Percentiles rank a stretch among this genome's conserved stretches.
Conservation (phyloP, 2,797 vertebrate genomes). For the Chrosomus eos region DNA sequence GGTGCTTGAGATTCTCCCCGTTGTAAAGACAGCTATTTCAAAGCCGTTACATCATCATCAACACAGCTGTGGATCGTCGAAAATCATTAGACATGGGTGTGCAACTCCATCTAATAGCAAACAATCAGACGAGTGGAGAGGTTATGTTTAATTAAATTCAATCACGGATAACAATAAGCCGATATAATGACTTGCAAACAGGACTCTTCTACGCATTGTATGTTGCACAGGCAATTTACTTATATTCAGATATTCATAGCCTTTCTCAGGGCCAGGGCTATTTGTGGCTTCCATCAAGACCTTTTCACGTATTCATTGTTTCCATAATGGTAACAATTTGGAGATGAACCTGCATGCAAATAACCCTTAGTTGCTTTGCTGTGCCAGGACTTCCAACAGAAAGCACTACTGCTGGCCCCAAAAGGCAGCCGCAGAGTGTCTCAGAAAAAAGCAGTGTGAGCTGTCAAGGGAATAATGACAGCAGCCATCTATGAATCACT, state of each 20-base stretch:
- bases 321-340: constrained; percentile 44
- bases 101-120: constrained; percentile 34
- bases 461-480: constrained; percentile 54
- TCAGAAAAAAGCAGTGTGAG: constrained; percentile 49
- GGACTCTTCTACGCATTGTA: constrained; percentile 6
- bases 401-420: constrained; percentile 34
- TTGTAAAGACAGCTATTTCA: constrained; percentile 64
- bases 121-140: constrained; percentile 31
- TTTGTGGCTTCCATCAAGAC: constrained; percentile 28
- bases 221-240: constrained; percentile 6
- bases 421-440: constrained; percentile 37
- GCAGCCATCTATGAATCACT: constrained; percentile 54
- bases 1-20: constrained; percentile 14
- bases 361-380: constrained; percentile 36
- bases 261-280: neutral
- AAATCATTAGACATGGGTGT: constrained; percentile 64
- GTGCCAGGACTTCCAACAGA: constrained; percentile 36
- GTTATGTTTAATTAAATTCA: constrained; percentile 47
- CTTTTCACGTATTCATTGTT: constrained; percentile 47
- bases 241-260: constrained; percentile 38
- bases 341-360: constrained; percentile 36
- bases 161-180: constrained; percentile 22
- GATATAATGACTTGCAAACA: constrained; percentile 14
- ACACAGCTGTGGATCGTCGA: constrained; percentile 60
- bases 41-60: constrained; percentile 76